Conservation (phyloP, 2,888 invertebrate genomes). For the Drymonia ruficornis region DNA sequence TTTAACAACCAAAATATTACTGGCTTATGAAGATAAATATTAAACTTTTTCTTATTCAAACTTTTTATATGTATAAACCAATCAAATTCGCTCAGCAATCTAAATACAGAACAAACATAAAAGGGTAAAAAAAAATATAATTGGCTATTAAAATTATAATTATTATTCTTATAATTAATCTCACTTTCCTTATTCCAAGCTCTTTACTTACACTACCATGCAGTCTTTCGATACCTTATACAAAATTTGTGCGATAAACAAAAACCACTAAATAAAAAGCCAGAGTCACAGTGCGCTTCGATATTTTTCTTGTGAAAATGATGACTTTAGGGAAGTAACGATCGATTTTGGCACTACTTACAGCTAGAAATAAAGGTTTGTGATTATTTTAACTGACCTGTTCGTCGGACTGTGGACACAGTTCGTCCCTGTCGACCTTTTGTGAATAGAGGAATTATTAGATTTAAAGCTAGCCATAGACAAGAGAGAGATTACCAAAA, state of each 20-base stretch:
- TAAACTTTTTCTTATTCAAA: no score
- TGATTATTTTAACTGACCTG: neutral
- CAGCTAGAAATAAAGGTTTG: neutral
- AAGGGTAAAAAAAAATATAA: neutral
- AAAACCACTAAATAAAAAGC: constrained; percentile 22
- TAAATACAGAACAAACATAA: neutral
- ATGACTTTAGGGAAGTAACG: neutral
- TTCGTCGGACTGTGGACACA: neutral
- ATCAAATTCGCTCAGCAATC: neutral
- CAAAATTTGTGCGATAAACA: constrained; percentile 21
- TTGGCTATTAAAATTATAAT: neutral
- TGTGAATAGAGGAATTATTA: neutral
- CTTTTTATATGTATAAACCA: neutral
- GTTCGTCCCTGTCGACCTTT: neutral
- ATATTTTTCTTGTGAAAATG: neutral
- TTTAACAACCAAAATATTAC: no score
- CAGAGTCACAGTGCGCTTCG: neutral
- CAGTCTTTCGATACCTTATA: constrained; percentile 49
- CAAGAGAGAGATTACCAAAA: constrained; percentile 64
- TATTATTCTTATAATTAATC: constrained; percentile 50
- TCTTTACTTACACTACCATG: constrained; percentile 26
- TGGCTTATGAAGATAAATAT: no score
- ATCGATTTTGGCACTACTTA: constrained; percentile 59
- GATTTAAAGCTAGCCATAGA: constrained; percentile 16
- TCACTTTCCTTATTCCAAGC: constrained; percentile 35